phyloP scores from a whole-genome alignment of 2,113 vertebrate species.

The Grantiella picta region DNA sequence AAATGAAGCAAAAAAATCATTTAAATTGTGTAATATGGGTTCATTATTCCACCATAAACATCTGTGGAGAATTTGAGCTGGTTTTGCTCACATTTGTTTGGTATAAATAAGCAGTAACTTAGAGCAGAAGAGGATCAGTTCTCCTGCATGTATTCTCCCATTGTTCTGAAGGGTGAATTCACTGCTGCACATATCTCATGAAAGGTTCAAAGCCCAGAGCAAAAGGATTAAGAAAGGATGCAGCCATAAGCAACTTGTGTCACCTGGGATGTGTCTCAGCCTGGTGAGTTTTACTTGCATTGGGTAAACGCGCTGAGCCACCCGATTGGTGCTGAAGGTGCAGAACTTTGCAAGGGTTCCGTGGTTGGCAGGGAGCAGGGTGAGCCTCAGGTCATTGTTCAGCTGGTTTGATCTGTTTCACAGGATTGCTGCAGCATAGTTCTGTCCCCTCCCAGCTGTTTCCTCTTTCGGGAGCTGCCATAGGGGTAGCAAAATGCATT shows the following conservation, averaged over 20 bases:
- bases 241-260: neutral
- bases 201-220: neutral
- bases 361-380: neutral
- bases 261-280: neutral
- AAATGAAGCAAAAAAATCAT: neutral
- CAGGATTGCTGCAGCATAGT: neutral
- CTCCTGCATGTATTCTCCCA: fast-evolving
- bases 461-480: neutral
- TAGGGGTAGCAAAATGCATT: neutral
- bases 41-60: neutral
- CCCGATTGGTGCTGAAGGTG: neutral
- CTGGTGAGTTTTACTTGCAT: neutral
- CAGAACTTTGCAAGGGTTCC: neutral
- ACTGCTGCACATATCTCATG: neutral
- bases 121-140: neutral
- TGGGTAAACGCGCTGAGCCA: neutral
- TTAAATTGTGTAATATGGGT: neutral
- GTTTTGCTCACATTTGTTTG: neutral
- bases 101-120: neutral
- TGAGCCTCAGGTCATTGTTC: neutral
- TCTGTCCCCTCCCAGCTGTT: neutral
- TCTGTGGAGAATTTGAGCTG: neutral
- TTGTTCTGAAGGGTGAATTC: neutral
- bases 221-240: neutral
- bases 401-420: neutral